These are phyloP conservation scores for Vandiemenella viatica DNA, from an alignment of 2,888 invertebrate species.

Conservation along the genomic window DNA sequence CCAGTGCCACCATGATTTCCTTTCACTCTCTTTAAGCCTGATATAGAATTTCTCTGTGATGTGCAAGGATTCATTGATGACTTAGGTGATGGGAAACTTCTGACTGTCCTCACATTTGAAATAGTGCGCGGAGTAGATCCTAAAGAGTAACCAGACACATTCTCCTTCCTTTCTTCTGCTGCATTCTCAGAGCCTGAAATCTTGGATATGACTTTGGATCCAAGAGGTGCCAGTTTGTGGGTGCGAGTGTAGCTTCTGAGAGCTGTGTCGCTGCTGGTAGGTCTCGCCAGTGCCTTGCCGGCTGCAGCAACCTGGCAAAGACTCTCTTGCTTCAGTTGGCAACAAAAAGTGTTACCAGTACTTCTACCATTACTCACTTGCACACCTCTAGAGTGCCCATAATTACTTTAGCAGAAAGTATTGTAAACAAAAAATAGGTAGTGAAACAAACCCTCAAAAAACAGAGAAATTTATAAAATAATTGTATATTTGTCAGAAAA, in stretches of 20 bases:
- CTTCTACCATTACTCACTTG: neutral
- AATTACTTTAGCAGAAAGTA: too few species aligned
- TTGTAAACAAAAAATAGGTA: neutral
- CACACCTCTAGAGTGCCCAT: too few species aligned
- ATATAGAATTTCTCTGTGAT: conserved; percentile 7
- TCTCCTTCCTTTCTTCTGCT: conserved; percentile 11
- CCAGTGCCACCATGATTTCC: conserved; percentile 6
- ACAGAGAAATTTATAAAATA: neutral
- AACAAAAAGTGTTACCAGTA: neutral
- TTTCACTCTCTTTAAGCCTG: neutral
- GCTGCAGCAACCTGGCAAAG: conserved; percentile 3
- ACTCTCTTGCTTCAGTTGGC: neutral
- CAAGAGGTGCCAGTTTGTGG: too few species aligned
- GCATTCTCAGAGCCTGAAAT: neutral
- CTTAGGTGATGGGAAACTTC: conserved; percentile 9
- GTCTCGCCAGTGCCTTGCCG: neutral
- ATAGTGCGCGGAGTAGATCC: conserved; percentile 2
- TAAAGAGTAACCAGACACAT: conserved; percentile 5
- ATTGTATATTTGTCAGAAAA: conserved; percentile 1
- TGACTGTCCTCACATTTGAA: conserved; percentile 3
- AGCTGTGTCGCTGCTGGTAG: neutral
- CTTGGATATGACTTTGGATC: neutral
- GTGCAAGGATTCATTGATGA: conserved; percentile 11
- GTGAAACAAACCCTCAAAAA: neutral
- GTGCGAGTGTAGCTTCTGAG: too few species aligned